phyloP scores from a whole-genome alignment of 1,140 invertebrate genomes.

The Polypedilum pembai region DNA sequence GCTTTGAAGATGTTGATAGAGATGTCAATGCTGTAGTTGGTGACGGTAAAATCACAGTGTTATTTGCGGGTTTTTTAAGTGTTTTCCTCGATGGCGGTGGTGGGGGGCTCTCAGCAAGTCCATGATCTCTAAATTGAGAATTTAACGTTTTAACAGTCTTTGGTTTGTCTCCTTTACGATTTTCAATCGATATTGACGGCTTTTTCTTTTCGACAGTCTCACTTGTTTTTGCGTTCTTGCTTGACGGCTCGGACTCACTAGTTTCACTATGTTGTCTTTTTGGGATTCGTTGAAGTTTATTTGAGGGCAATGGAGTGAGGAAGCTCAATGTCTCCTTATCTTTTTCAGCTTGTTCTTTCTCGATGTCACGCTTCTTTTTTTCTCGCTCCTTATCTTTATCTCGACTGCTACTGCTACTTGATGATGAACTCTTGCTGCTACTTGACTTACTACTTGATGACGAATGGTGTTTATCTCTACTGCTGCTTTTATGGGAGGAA shows the following conservation, averaged over 20 bases:
- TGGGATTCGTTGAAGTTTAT: slow-evolving; percentile 67
- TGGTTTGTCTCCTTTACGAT: slow-evolving; percentile 59
- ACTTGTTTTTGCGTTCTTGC: slow-evolving; percentile 40
- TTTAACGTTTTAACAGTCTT: slow-evolving; percentile 85
- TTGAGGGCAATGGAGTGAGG: slow-evolving; percentile 53
- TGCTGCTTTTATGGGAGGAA: slow-evolving; percentile 36
- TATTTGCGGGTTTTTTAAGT: slow-evolving; percentile 51
- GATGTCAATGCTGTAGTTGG: background rate
- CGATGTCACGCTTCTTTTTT: slow-evolving; percentile 45
- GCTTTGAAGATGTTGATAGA: slow-evolving; percentile 29
- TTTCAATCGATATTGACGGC: slow-evolving; percentile 71
- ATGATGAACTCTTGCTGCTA: slow-evolving; percentile 40
- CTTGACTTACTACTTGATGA: slow-evolving; percentile 38
- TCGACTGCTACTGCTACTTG: slow-evolving; percentile 34
- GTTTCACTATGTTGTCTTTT: slow-evolving; percentile 50
- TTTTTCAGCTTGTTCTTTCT: slow-evolving; percentile 52
- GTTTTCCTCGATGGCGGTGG: slow-evolving; percentile 60
- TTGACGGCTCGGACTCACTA: slow-evolving; percentile 43
- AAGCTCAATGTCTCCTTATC: slow-evolving; percentile 61
- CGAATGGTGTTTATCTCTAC: slow-evolving; percentile 43
- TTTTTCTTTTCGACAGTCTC: slow-evolving; percentile 52
- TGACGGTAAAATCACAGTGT: slow-evolving; percentile 37
- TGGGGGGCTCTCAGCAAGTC: slow-evolving; percentile 72
- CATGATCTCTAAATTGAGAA: slow-evolving; percentile 79
- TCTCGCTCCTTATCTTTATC: slow-evolving; percentile 36